These are phyloP conservation scores for Coryphaenoides rupestris DNA, from an alignment of 2,113 vertebrate species.

Conservation along the genomic window DNA sequence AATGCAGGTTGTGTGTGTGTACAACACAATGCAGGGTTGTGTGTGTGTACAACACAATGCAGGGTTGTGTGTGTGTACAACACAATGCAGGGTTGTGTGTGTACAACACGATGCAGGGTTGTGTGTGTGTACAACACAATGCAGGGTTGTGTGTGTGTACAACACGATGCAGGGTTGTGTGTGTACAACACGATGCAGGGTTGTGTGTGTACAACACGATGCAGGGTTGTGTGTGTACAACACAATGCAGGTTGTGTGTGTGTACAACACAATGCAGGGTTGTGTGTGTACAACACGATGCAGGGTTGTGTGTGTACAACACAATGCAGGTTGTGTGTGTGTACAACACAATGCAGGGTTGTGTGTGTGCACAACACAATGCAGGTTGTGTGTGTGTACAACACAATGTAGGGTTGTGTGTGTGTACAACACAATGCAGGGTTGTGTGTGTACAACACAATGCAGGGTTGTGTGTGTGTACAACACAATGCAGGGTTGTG, in stretches of 20 bases:
- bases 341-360: conserved; percentile 52
- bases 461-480: conserved; percentile 48
- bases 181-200: conserved; percentile 53
- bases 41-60: conserved; percentile 46
- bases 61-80: conserved; percentile 31
- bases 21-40: conserved; percentile 50
- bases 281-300: conserved; percentile 36
- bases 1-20: no score
- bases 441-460: conserved; percentile 36
- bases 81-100: conserved; percentile 52
- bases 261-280: conserved; percentile 44
- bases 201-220: conserved; percentile 43
- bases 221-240: conserved; percentile 31
- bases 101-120: conserved; percentile 46
- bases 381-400: conserved; percentile 29
- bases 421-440: conserved; percentile 44
- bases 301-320: conserved; percentile 51
- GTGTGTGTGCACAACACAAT: conserved; percentile 42
- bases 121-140: conserved; percentile 36
- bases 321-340: no score
- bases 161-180: conserved; percentile 31
- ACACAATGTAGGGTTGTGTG: conserved; percentile 50
- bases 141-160: conserved; percentile 48
- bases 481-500: no score
- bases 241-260: conserved; percentile 49